A percentile compares a stretch with the other conserved stretches of the same genome.
phyloP scores from a whole-genome alignment of 2,797 vertebrate species.

The Echeneis naucrates region DNA sequence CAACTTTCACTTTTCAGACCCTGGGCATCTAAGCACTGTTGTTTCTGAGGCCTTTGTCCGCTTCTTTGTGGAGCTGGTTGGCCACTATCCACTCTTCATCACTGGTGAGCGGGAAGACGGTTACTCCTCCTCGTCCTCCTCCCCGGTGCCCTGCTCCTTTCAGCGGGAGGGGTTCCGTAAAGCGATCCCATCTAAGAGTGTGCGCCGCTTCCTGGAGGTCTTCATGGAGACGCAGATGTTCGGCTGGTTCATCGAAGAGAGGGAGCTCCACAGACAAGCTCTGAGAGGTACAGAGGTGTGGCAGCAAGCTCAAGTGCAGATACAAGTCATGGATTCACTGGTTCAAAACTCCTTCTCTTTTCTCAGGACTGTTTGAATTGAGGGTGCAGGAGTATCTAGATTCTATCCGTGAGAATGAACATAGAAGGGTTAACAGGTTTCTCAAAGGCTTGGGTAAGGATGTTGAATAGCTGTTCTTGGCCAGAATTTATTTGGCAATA shows the following conservation, averaged over 20 bases:
- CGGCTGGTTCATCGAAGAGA: constrained; percentile 93
- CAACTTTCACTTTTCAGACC: constrained; percentile 67
- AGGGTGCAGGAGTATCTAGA: constrained; percentile 96
- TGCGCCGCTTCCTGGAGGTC: constrained; percentile 94
- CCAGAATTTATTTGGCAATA: background rate
- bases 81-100: constrained; percentile 94
- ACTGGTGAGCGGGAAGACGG: constrained; percentile 90
- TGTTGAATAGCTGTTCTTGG: background rate
- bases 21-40: constrained; percentile 87
- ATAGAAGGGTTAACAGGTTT: constrained; percentile 95
- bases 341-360: constrained; percentile 40
- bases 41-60: constrained; percentile 96
- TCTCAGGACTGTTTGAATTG: constrained; percentile 93
- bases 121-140: constrained; percentile 82
- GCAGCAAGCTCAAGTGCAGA: background rate
- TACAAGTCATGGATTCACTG: background rate
- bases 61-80: constrained; percentile 96
- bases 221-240: constrained; percentile 99
- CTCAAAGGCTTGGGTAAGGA: constrained; percentile 95
- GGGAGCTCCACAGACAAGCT: constrained; percentile 90
- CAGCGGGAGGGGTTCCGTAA: constrained; percentile 94
- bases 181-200: constrained; percentile 91
- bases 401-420: constrained; percentile 92
- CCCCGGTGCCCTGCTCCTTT: constrained; percentile 77
- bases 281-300: constrained; percentile 83